Evolutionary conservation across 2,113 vertebrate species (phyloP), one percentile per base, ranked within the genome.

Genomic region (Vombatus ursinus): DNA sequence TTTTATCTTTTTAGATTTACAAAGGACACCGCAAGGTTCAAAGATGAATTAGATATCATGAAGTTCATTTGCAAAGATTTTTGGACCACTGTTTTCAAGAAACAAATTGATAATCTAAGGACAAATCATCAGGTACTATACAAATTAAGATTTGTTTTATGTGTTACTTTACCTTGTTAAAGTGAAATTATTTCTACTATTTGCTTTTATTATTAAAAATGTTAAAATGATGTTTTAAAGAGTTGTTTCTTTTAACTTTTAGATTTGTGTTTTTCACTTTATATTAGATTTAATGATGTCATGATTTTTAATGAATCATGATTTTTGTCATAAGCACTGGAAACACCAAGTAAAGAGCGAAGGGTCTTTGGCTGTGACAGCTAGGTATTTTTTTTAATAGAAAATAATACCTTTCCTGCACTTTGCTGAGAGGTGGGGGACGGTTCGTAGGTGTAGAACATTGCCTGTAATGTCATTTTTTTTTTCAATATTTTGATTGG

Each of bases 41-140:
- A 99, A 98, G 99, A 99, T 97, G 99, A 99, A 98, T 98, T 99
- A 97, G 99, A 99, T 97, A 98, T 99, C 97, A 99, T 99, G 99
- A 99, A 99, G 97, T 99, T 99, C 97, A 99, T 99, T 98, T 99
- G 99, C 97, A 99, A 99, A 98, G 99, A 99, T 97, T 99, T 99
- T 97, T 99, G 99, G 99, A 99, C 99, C 95, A 99, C 99, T 50
- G 99, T 99, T 92, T 99, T 99, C 98, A 99, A 99, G 98, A 99
- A 99, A 97, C 99, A 99, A 97, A 99, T 99, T 47, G 99, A 99
- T 98, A 99, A 99, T 97, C 98, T 99, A 92, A 99, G 99, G 97
- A 99, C 99, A 94, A 99, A 99, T 97, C 99, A 99, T 98, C 99
- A 99, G 99, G 99, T 99, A 98, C 94, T 90, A 52, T 14, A 94